phyloP scores from a whole-genome alignment of 1,140 invertebrate species.

The Uloborus diversus region DNA sequence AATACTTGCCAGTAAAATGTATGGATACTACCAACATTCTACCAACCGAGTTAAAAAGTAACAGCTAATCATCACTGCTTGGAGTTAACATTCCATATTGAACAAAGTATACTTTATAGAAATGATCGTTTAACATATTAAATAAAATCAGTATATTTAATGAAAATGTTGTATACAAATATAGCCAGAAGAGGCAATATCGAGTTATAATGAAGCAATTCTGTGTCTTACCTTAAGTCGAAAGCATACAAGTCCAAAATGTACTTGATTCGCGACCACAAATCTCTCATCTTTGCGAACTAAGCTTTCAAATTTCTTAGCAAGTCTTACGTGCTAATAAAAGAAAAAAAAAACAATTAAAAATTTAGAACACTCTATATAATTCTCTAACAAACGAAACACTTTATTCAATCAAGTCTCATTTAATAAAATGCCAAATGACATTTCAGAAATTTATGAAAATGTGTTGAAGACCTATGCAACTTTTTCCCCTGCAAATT shows the following conservation, averaged over 20 bases:
- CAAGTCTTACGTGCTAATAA: constrained; percentile 86
- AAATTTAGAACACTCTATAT: neutral
- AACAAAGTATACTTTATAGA: no score
- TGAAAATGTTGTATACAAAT: no score
- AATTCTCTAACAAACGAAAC: no score
- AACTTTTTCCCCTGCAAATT: neutral
- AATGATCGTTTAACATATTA: no score
- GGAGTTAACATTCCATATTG: no score
- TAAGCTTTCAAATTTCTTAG: constrained; percentile 89
- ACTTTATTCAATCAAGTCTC: neutral
- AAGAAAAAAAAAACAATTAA: constrained; percentile 5
- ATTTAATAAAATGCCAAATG: constrained; percentile 72
- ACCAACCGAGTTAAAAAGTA: no score
- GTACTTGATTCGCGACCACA: constrained; percentile 92
- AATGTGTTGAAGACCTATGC: neutral
- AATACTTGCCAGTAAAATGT: no score
- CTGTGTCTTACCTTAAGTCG: constrained; percentile 76
- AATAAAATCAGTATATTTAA: no score
- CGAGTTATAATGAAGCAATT: neutral
- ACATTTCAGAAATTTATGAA: constrained; percentile 96
- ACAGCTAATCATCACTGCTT: no score
- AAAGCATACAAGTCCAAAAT: constrained; percentile 73
- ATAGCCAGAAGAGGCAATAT: neutral
- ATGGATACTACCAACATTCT: no score
- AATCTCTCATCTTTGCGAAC: constrained; percentile 88